Evolutionary conservation across 2,113 vertebrate genomes (phyloP).

Genomic region (Microcebus jonahi): DNA sequence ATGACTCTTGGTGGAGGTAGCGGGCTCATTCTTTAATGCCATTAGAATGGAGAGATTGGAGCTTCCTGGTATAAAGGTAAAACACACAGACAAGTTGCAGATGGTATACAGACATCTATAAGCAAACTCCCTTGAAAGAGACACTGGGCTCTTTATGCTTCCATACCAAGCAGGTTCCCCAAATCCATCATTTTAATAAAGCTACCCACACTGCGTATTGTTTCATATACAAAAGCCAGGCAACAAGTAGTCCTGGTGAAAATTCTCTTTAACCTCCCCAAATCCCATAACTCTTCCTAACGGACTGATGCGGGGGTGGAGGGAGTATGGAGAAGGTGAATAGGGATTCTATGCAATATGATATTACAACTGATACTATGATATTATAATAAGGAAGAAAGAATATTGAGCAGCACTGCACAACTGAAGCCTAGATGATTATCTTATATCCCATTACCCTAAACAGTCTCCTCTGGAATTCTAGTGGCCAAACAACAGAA

Average conservation of each 20-base stretch:
- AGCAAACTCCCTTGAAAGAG: background rate
- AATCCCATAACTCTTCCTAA: background rate
- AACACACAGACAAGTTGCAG: background rate
- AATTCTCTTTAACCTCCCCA: background rate
- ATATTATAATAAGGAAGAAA: background rate
- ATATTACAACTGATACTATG: background rate
- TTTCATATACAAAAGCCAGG: background rate
- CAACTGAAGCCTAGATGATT: background rate
- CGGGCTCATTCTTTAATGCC: background rate
- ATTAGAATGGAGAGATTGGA: background rate
- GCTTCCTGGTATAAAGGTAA: background rate
- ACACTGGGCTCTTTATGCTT: background rate
- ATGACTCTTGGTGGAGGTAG: background rate
- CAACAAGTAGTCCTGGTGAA: background rate
- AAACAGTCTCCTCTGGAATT: background rate
- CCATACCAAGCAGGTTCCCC: background rate
- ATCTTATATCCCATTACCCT: background rate
- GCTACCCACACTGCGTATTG: background rate
- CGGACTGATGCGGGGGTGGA: background rate
- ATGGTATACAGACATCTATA: background rate
- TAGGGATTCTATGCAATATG: background rate
- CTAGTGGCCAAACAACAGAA: background rate
- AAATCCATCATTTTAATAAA: slow-evolving; percentile 11
- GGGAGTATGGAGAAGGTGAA: background rate
- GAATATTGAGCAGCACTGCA: background rate